Percentiles rank a stretch among this genome's conserved stretches.
These are phyloP conservation scores for Teleiodes luculella DNA, from an alignment of 2,888 invertebrate genomes.

Conservation along the genomic window DNA sequence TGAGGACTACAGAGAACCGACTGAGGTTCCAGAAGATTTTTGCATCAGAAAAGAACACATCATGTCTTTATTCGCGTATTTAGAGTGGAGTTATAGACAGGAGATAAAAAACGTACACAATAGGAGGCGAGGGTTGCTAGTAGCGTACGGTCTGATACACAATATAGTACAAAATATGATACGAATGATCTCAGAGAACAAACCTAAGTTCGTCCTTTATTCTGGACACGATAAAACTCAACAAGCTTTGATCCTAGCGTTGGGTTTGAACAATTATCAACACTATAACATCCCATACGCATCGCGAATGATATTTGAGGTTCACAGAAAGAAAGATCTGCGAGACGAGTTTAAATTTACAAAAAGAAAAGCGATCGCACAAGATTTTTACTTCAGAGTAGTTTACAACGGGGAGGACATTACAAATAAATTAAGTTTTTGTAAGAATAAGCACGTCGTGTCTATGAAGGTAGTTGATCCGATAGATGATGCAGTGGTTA, in stretches of 20 bases:
- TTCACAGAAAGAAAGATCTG: slow-evolving; percentile 83
- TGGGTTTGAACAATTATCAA: slow-evolving; percentile 83
- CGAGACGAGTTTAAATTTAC: slow-evolving; percentile 74
- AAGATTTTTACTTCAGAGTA: slow-evolving; percentile 89
- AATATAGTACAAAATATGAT: slow-evolving; percentile 90
- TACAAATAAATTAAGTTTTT: slow-evolving; percentile 89
- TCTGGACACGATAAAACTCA: slow-evolving; percentile 96
- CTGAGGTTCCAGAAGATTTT: slow-evolving; percentile 57
- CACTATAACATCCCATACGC: slow-evolving; percentile 90
- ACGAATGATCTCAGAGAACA: slow-evolving; percentile 86
- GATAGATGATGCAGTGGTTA: slow-evolving; percentile 50
- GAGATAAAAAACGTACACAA: slow-evolving; percentile 80
- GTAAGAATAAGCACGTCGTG: slow-evolving; percentile 79
- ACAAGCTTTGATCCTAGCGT: slow-evolving; percentile 87
- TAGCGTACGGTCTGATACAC: slow-evolving; percentile 90
- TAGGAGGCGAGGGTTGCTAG: slow-evolving; percentile 82
- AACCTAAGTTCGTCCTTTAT: slow-evolving; percentile 87
- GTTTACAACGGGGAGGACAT: slow-evolving; percentile 92
- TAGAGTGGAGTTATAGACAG: slow-evolving; percentile 87
- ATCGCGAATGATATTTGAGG: slow-evolving; percentile 91
- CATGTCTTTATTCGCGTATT: slow-evolving; percentile 87
- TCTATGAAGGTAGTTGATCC: slow-evolving; percentile 62
- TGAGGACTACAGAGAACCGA: slow-evolving; percentile 67
- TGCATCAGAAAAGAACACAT: slow-evolving; percentile 86
- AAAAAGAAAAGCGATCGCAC: slow-evolving; percentile 76